phyloP scores from a whole-genome alignment of 1,140 invertebrate species.

The Macrobrachium nipponense region DNA sequence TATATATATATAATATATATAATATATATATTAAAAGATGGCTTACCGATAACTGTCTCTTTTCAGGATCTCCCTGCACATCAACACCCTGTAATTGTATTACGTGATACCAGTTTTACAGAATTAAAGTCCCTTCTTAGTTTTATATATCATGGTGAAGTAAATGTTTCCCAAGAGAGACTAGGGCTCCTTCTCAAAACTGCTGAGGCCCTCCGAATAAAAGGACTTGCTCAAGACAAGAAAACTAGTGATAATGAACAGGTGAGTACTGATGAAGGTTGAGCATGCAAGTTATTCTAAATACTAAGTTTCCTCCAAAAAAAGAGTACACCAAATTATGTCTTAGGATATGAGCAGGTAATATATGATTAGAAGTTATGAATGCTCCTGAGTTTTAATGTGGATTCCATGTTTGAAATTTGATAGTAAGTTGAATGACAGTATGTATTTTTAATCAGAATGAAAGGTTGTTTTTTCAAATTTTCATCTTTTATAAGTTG shows the following conservation, averaged over 20 bases:
- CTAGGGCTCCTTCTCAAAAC: constrained; percentile 76
- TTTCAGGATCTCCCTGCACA: constrained; percentile 63
- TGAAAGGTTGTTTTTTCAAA: no score
- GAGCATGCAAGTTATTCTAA: neutral
- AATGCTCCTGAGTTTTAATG: no score
- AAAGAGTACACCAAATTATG: no score
- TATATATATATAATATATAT: no score
- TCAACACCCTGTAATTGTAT: constrained; percentile 65
- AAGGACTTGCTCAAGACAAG: constrained; percentile 71
- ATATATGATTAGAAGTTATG: no score
- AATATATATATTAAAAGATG: no score
- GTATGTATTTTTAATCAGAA: no score
- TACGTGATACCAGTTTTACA: constrained; percentile 64
- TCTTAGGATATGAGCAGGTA: no score
- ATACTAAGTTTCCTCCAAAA: neutral
- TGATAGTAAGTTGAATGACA: no score
- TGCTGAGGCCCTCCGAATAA: constrained; percentile 76
- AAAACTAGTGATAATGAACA: constrained; percentile 60
- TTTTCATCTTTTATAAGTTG: no score
- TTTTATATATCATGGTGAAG: constrained; percentile 65
- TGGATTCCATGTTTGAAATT: no score
- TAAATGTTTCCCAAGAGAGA: constrained; percentile 66
- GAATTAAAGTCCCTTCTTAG: constrained; percentile 63
- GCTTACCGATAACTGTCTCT: neutral
- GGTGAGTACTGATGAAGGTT: constrained; percentile 20